Percentiles rank a stretch among this genome's conserved stretches.
phyloP scores from a whole-genome alignment of 2,113 vertebrate genomes.

The Malurus alboscapulatus region DNA sequence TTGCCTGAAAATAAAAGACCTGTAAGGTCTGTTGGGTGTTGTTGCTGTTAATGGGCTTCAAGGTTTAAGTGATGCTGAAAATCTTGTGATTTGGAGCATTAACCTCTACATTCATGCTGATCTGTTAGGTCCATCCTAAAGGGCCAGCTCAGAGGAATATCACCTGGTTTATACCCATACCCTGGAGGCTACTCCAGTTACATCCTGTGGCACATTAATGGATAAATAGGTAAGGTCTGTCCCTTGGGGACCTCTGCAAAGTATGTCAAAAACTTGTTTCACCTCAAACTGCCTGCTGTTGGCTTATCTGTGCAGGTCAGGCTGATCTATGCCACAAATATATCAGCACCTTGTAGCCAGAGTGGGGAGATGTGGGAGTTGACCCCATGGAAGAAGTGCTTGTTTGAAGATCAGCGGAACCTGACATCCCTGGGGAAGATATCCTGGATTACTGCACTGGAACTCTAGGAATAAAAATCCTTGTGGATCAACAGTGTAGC shows the following conservation, averaged over 20 bases:
- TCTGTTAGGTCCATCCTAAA: background rate
- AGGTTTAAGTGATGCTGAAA: background rate
- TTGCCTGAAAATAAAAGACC: background rate
- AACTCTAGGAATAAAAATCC: background rate
- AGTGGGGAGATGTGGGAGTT: background rate
- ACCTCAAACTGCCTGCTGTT: background rate
- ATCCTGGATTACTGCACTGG: background rate
- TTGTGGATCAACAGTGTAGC: accelerated
- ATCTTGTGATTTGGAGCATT: background rate
- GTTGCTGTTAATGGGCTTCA: background rate
- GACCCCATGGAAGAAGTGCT: background rate
- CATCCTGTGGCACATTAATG: background rate
- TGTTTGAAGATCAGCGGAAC: background rate
- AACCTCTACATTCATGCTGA: background rate
- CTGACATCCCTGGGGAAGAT: background rate
- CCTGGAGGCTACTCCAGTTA: background rate
- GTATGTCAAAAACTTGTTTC: background rate
- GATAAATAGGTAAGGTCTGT: background rate
- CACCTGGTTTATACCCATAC: background rate
- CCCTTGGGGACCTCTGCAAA: background rate
- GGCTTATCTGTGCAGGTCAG: background rate
- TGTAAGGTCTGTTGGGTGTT: background rate
- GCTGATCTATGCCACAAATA: background rate
- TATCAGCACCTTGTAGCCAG: background rate
- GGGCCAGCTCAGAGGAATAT: background rate